Conservation (phyloP, 2,113 vertebrate species). For the Antechinus stuartii region DNA sequence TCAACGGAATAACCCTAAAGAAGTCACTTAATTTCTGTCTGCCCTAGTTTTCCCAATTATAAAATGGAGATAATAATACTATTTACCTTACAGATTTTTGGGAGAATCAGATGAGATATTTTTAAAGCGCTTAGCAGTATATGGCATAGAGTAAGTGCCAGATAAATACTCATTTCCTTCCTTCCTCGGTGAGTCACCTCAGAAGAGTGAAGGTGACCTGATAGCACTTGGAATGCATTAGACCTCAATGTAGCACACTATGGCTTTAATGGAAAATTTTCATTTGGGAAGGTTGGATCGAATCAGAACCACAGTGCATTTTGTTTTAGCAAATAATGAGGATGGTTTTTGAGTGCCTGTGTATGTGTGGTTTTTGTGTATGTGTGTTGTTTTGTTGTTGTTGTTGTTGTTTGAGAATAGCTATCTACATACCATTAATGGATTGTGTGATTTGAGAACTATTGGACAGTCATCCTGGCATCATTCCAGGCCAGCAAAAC, state of each 20-base stretch:
- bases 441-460: neutral
- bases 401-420: neutral
- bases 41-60: neutral
- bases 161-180: neutral
- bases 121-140: neutral
- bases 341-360: neutral
- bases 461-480: neutral
- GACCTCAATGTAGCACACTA: neutral
- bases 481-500: neutral
- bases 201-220: neutral
- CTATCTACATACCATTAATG: neutral
- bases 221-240: neutral
- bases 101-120: neutral
- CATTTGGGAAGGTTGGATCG: neutral
- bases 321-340: neutral
- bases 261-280: neutral
- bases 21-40: neutral
- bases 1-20: neutral
- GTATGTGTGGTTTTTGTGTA: too few species aligned
- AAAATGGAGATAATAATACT: neutral
- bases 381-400: too few species aligned
- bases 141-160: neutral
- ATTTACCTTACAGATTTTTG: neutral
- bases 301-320: neutral
- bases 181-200: neutral